Conservation (phyloP, 1,140 invertebrate species). For the Subanguina moxae region DNA sequence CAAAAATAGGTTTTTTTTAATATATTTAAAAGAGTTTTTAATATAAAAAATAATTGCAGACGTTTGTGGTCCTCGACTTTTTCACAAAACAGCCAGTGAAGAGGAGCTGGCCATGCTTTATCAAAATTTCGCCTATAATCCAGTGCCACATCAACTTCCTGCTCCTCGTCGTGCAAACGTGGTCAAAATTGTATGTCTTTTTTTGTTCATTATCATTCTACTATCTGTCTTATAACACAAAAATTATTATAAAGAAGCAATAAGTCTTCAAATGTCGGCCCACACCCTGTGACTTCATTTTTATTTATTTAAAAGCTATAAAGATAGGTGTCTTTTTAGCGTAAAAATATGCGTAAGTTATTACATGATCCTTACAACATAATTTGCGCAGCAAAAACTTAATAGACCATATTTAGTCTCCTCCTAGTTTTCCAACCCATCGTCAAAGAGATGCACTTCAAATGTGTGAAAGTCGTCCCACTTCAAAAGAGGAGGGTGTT, state of each 20-base stretch:
- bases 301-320: too few relatives aligned
- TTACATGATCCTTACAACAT: too few relatives aligned
- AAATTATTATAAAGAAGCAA: too few relatives aligned
- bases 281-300: too few relatives aligned
- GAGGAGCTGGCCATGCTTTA: background rate
- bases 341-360: too few relatives aligned
- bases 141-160: background rate
- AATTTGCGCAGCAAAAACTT: too few relatives aligned
- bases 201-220: background rate
- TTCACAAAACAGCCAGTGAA: constrained; percentile 1
- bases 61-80: background rate
- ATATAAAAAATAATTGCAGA: background rate
- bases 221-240: too few relatives aligned
- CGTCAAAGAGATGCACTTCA: background rate
- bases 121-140: background rate
- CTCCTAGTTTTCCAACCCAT: background rate
- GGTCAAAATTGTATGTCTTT: background rate
- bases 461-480: background rate
- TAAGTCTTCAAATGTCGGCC: too few relatives aligned
- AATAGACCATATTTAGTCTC: background rate
- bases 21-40: background rate
- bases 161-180: background rate
- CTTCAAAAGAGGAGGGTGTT: background rate
- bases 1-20: background rate
- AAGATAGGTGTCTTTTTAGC: too few relatives aligned